Conservation (phyloP, 2,888 invertebrate genomes). For the Thumatha senex region DNA sequence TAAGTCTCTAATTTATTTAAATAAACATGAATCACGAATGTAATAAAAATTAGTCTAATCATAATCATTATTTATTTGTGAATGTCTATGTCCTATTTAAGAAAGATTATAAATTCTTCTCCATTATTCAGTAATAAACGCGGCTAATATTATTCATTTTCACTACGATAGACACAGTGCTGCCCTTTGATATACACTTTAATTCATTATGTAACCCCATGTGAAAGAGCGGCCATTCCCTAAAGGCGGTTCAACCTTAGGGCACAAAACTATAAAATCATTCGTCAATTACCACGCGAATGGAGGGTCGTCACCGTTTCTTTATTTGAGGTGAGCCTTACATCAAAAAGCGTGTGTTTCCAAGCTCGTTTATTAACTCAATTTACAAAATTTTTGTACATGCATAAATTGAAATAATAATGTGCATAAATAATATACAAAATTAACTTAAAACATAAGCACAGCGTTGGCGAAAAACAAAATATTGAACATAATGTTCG, state of each 20-base stretch:
- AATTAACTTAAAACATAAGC: conserved; percentile 15
- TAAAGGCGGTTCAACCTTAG: conserved; percentile 28
- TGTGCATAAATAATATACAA: conserved; percentile 34
- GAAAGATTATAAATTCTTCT: too few species aligned
- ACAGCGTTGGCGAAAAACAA: neutral
- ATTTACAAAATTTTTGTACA: conserved; percentile 54
- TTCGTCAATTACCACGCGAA: conserved; percentile 39
- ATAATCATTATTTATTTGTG: too few species aligned
- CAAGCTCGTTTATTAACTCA: conserved; percentile 65
- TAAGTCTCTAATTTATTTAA: too few species aligned
- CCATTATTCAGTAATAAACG: too few species aligned
- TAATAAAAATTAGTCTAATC: too few species aligned
- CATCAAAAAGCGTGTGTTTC: conserved; percentile 64
- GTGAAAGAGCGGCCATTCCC: too few species aligned
- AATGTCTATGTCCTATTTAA: too few species aligned
- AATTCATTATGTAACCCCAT: too few species aligned
- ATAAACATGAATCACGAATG: too few species aligned
- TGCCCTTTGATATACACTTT: too few species aligned
- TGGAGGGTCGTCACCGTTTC: conserved; percentile 29
- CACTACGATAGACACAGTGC: too few species aligned
- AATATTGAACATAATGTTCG: conserved; percentile 7
- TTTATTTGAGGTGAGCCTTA: conserved; percentile 52
- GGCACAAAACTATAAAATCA: conserved; percentile 23
- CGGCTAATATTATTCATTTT: neutral
- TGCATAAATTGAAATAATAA: conserved; percentile 1